Percentiles rank a stretch among this genome's conserved stretches.
phyloP scores from a whole-genome alignment of 1,140 invertebrate genomes.

The Leguminivora glycinivorella region DNA sequence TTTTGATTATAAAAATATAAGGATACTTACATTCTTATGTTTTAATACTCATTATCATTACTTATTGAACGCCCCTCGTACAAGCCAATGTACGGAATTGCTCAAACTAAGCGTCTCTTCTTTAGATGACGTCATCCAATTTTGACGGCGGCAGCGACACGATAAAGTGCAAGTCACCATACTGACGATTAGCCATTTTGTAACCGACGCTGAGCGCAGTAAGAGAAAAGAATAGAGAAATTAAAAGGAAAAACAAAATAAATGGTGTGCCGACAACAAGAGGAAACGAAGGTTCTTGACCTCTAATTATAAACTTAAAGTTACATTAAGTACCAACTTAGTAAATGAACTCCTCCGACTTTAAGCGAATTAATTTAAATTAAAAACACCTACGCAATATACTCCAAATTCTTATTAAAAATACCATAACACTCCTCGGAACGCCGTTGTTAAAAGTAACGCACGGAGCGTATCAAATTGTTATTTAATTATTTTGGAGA shows the following conservation, averaged over 20 bases:
- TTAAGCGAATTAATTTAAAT: conserved; percentile 11
- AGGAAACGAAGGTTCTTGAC: no score
- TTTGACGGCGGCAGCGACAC: conserved; percentile 51
- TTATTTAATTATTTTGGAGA: conserved; percentile 25
- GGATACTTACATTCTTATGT: no score
- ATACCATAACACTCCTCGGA: conserved; percentile 9
- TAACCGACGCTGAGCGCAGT: background rate
- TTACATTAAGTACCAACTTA: background rate
- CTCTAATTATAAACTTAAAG: no score
- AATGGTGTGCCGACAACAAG: no score
- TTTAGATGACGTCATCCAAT: conserved; percentile 52
- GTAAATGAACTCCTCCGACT: background rate
- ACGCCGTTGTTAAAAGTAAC: conserved; percentile 21
- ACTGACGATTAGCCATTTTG: conserved; percentile 2
- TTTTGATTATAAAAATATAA: no score
- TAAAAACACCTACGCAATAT: conserved; percentile 8
- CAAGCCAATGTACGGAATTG: no score
- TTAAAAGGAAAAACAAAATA: no score
- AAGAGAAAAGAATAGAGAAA: no score
- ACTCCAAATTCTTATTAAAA: conserved; percentile 26
- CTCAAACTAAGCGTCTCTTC: no score
- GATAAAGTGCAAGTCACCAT: conserved; percentile 14
- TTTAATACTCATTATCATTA: no score
- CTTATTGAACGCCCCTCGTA: no score
- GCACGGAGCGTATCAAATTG: conserved; percentile 23